phyloP scores from a whole-genome alignment of 2,888 invertebrate species.

The Dryocosmus kuriphilus region DNA sequence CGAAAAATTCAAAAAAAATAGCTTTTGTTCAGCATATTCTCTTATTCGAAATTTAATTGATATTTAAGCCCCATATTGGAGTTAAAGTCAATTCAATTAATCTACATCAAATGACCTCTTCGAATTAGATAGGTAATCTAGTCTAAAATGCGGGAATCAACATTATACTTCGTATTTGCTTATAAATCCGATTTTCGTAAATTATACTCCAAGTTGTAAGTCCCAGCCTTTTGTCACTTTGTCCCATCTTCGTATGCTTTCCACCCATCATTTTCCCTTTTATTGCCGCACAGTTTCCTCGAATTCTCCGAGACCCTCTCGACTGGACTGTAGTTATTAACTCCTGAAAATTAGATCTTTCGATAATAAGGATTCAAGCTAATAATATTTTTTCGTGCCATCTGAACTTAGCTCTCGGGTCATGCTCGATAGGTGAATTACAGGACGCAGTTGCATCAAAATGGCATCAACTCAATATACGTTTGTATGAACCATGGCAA shows the following conservation, averaged over 20 bases:
- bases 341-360: conserved; percentile 62
- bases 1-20: too few species aligned
- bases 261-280: conserved; percentile 22
- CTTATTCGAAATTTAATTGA: neutral
- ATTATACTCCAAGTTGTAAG: conserved; percentile 36
- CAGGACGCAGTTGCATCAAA: neutral
- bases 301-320: conserved; percentile 40
- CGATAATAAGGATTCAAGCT: conserved; percentile 60
- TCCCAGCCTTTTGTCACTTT: neutral
- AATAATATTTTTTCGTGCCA: conserved; percentile 64
- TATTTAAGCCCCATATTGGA: neutral
- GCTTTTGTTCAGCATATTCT: too few species aligned
- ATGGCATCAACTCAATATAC: too few species aligned
- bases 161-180: conserved; percentile 56
- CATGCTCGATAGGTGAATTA: conserved; percentile 27
- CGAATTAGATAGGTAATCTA: neutral
- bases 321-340: conserved; percentile 56
- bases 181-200: conserved; percentile 45
- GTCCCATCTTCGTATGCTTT: conserved; percentile 5
- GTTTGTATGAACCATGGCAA: too few species aligned
- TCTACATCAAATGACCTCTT: neutral
- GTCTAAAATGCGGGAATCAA: conserved; percentile 10
- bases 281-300: conserved; percentile 42
- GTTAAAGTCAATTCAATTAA: neutral
- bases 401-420: conserved; percentile 55